Conservation (phyloP, 35 echinoderm and acorn worm genomes). For the Lytechinus pictus region DNA sequence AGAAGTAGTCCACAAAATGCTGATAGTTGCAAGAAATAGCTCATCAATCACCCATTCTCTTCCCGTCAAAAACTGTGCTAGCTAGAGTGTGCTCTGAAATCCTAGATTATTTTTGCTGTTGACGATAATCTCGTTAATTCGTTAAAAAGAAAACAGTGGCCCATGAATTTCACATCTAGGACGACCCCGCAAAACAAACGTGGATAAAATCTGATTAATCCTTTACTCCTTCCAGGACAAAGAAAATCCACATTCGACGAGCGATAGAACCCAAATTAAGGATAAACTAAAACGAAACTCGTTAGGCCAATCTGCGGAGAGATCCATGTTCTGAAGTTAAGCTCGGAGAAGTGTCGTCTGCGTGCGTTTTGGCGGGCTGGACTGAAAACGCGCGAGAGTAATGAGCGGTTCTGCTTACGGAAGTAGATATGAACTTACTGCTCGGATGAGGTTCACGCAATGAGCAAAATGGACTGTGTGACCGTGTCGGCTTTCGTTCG, state of each 20-base stretch:
- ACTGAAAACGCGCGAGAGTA: neutral
- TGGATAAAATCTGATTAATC: constrained; percentile 4
- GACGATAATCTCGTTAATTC: constrained; percentile 1
- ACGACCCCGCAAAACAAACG: neutral
- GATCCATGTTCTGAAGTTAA: neutral
- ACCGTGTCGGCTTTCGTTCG: neutral
- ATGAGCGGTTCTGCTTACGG: neutral
- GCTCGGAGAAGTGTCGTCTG: neutral
- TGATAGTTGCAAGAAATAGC: neutral
- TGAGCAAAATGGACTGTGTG: neutral
- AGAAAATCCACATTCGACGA: neutral
- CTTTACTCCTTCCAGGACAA: neutral
- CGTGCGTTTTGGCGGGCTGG: neutral
- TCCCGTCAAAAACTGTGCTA: neutral
- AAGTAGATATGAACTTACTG: neutral
- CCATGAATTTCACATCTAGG: neutral
- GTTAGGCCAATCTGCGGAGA: neutral
- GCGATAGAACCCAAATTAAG: neutral
- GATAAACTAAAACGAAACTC: neutral
- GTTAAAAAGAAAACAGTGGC: neutral
- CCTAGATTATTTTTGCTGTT: neutral
- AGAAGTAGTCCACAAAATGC: neutral
- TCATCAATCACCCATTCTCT: neutral
- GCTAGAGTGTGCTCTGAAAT: neutral
- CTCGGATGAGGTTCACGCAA: neutral